Evolutionary conservation across 2,113 vertebrate species (phyloP).

Genomic region (Panurus biarmicus): DNA sequence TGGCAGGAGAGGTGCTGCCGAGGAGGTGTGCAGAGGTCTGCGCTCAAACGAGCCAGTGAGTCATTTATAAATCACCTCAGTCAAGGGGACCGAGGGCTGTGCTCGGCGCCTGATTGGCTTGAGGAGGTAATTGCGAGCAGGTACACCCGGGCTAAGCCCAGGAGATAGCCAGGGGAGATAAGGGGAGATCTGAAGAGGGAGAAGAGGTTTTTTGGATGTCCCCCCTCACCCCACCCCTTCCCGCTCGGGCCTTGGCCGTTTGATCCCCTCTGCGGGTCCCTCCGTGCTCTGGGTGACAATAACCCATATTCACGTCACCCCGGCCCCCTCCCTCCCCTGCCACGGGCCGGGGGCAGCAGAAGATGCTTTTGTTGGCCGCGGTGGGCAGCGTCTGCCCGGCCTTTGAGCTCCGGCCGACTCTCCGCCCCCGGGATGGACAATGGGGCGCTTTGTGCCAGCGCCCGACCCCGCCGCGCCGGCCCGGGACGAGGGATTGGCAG

Average conservation of each 20-base stretch:
- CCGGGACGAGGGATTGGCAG: conserved; percentile 40
- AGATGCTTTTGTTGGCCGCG: conserved; percentile 42
- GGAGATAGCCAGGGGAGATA: conserved; percentile 77
- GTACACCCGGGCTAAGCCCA: conserved; percentile 69
- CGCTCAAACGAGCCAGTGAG: conserved; percentile 66
- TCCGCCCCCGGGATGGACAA: conserved; percentile 57
- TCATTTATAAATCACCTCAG: conserved; percentile 80
- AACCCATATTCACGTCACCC: conserved; percentile 65
- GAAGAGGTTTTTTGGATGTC: conserved; percentile 69
- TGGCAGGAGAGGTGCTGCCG: conserved; percentile 61
- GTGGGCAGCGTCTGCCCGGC: conserved; percentile 6
- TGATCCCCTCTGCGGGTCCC: conserved; percentile 72
- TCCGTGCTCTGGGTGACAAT: conserved; percentile 68
- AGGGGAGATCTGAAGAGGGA: conserved; percentile 71
- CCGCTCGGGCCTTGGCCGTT: conserved; percentile 46
- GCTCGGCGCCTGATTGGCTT: conserved; percentile 75
- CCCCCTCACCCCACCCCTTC: conserved; percentile 13
- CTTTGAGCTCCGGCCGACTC: background rate
- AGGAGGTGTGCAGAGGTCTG: conserved; percentile 63
- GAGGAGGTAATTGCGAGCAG: conserved; percentile 71
- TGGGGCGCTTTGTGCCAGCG: conserved; percentile 63
- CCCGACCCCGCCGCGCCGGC: background rate
- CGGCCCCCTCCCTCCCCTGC: background rate
- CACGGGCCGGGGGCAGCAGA: background rate
- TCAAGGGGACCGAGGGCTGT: conserved; percentile 70